Evolutionary conservation across 2,797 vertebrate genomes (phyloP).

Genomic region (Sandelia bainsii): DNA sequence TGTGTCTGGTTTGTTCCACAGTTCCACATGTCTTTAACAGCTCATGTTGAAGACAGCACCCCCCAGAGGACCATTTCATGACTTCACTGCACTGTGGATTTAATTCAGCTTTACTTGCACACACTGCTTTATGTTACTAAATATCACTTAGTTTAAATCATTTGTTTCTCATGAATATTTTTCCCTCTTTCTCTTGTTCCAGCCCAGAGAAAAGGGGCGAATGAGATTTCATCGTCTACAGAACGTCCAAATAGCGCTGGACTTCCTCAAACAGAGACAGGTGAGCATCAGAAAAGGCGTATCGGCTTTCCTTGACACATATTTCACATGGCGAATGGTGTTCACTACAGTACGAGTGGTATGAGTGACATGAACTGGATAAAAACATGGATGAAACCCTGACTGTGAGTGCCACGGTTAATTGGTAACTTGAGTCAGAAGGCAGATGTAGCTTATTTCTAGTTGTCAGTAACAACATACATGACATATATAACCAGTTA

Average conservation of each 20-base stretch:
- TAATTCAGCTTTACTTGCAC: slow-evolving; percentile 38
- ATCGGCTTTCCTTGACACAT: no score
- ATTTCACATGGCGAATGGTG: no score
- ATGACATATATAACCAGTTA: no score
- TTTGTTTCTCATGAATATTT: not conserved
- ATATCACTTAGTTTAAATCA: not conserved
- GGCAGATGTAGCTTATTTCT: no score
- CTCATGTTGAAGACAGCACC: slow-evolving; percentile 65
- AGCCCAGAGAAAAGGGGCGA: slow-evolving; percentile 97
- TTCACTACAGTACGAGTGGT: no score
- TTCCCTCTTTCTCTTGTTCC: slow-evolving; percentile 36
- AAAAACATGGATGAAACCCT: no score
- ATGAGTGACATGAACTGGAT: no score
- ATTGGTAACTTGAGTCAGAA: no score
- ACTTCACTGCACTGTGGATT: slow-evolving; percentile 60
- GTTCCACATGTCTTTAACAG: slow-evolving; percentile 56
- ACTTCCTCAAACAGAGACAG: slow-evolving; percentile 98
- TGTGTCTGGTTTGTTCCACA: slow-evolving; percentile 50
- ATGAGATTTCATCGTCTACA: slow-evolving; percentile 98
- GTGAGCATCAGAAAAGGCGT: slow-evolving; percentile 67
- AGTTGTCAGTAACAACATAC: no score
- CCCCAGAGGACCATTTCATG: slow-evolving; percentile 50
- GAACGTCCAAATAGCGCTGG: slow-evolving; percentile 98
- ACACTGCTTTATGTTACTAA: slow-evolving; percentile 58
- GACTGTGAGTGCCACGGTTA: no score